These are phyloP conservation scores for Drosophila leonis DNA, from an alignment of 2,888 invertebrate species.

Conservation along the genomic window DNA sequence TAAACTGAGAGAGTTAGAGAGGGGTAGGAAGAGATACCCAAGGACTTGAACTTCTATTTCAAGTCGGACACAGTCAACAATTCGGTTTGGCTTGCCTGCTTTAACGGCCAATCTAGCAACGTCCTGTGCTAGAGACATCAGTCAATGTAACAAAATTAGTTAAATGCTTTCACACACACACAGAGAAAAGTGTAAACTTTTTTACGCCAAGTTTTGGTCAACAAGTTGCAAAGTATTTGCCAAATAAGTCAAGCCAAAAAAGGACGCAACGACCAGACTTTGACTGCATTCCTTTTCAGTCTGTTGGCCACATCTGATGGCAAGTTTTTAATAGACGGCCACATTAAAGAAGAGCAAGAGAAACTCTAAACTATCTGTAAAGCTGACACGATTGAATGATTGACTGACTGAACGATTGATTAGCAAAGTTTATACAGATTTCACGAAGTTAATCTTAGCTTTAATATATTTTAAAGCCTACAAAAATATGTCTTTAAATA, in stretches of 20 bases:
- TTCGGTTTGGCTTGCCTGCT: conserved; percentile 44
- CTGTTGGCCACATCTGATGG: conserved; percentile 31
- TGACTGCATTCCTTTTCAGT: conserved; percentile 30
- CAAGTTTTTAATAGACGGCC: conserved; percentile 28
- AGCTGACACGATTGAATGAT: background rate
- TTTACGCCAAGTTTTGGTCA: conserved; percentile 61
- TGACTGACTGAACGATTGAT: background rate
- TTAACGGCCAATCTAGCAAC: conserved; percentile 65
- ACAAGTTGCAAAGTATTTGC: conserved; percentile 68
- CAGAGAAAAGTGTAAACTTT: conserved; percentile 30
- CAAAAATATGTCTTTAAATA: no score
- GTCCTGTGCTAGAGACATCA: conserved; percentile 56
- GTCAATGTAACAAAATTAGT: conserved; percentile 74
- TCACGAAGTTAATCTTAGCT: background rate
- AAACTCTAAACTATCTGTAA: conserved; percentile 7
- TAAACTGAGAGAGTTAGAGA: conserved; percentile 52
- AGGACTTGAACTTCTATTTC: conserved; percentile 5
- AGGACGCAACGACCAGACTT: conserved; percentile 26
- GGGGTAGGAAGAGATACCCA: conserved; percentile 31
- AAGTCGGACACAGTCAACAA: conserved; percentile 9
- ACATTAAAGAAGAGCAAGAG: background rate
- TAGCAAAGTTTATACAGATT: background rate
- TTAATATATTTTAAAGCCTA: no score
- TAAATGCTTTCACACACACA: conserved; percentile 54
- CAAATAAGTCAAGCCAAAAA: conserved; percentile 56